phyloP scores from a whole-genome alignment of 2,797 vertebrate species.

The Hoplostethus atlanticus region DNA sequence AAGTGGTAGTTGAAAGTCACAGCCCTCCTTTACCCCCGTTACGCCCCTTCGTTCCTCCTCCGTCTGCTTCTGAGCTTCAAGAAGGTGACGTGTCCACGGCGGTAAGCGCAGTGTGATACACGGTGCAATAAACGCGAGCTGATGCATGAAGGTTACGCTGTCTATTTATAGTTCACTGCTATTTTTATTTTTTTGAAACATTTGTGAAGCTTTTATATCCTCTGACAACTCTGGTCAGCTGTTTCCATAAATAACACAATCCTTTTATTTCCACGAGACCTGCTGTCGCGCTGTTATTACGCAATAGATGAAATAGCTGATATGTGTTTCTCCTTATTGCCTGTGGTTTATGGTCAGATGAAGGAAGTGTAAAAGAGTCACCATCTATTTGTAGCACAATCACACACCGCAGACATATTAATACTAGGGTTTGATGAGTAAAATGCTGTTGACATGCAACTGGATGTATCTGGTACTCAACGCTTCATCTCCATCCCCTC shows the following conservation, averaged over 20 bases:
- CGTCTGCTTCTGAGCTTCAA: background rate
- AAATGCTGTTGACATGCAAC: background rate
- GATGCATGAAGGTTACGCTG: background rate
- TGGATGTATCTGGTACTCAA: background rate
- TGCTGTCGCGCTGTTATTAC: constrained; percentile 45
- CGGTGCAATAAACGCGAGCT: too few relatives aligned
- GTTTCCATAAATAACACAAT: constrained; percentile 53
- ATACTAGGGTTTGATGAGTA: background rate
- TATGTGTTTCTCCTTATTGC: constrained; percentile 24
- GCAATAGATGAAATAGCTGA: constrained; percentile 28
- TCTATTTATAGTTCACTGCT: constrained; percentile 21
- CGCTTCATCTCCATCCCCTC: constrained; percentile 20
- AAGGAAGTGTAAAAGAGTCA: constrained; percentile 37
- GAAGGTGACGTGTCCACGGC: background rate
- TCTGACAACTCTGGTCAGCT: constrained; percentile 19
- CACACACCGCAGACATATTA: constrained; percentile 2
- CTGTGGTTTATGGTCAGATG: constrained; percentile 36
- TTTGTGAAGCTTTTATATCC: constrained; percentile 23
- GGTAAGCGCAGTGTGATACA: too few relatives aligned
- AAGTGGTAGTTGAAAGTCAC: constrained; percentile 16
- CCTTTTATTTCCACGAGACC: constrained; percentile 44
- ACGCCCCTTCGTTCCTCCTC: constrained; percentile 2
- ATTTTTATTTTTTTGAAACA: background rate
- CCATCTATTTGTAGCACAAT: constrained; percentile 12
- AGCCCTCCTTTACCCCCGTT: constrained; percentile 5